Conservation (phyloP, 2,888 invertebrate species). For the Pediacus dermestoides region DNA sequence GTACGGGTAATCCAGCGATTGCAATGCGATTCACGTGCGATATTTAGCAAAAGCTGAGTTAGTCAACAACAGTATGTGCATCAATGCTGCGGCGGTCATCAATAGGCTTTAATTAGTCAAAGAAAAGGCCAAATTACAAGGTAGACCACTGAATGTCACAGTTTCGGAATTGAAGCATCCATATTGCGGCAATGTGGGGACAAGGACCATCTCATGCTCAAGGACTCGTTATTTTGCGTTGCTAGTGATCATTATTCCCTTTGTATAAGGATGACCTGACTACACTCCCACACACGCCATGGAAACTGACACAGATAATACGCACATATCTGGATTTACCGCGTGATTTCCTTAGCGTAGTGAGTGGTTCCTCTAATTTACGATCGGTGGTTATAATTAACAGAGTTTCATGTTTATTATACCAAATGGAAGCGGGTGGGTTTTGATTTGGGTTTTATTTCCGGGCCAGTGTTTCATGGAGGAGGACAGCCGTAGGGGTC, state of each 20-base stretch:
- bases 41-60: constrained; percentile 25
- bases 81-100: constrained; percentile 16
- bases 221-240: constrained; percentile 1
- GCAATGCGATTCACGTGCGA: constrained; percentile 24
- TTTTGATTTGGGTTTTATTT: constrained; percentile 6
- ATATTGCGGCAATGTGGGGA: constrained; percentile 1
- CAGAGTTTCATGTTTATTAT: background rate
- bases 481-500: too few species aligned
- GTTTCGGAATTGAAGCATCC: background rate
- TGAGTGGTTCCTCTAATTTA: constrained; percentile 4
- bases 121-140: constrained; percentile 20
- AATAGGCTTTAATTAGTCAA: constrained; percentile 22
- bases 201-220: constrained; percentile 1
- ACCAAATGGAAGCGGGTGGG: background rate
- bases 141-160: constrained; percentile 9
- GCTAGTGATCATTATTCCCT: constrained; percentile 1
- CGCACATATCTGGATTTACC: too few species aligned
- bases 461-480: too few species aligned
- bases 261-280: constrained; percentile 1
- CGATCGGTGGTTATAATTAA: constrained; percentile 4
- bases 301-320: too few species aligned
- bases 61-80: constrained; percentile 15
- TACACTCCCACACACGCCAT: too few species aligned
- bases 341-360: too few species aligned
- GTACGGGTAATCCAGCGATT: constrained; percentile 22